Base-by-base conservation (phyloP, 2,797 vertebrate genomes). In the Malacoraja senta region DNA sequence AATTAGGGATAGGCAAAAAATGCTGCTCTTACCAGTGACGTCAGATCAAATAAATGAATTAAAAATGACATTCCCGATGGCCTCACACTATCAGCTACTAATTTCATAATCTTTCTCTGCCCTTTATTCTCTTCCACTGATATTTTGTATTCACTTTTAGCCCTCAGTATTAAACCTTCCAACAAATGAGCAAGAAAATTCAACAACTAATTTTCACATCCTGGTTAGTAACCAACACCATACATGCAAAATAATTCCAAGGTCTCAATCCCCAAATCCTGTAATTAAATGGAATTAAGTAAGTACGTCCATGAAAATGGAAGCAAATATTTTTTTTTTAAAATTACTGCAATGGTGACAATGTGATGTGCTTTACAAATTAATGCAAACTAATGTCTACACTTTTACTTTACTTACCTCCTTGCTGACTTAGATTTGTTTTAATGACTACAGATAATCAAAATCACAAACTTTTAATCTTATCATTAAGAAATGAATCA, bases 221-320 rank as follows among this genome's bases (percentile, higher is more conserved):
- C 17, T n/a, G 12, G 61, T 29, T 61, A 65, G 29, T 26, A 86
- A 8, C 15, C 58, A n/a, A 65, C 53, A 86, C 13, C 19, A 29
- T 8, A 86, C 26, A n/a, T 32, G 83, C 83, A 86, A 58, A 63
- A n/a, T 29, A 86, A 63, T 86, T 7, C 12, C 83, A 65, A 7
- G 65, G 83, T 15, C 29, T 13, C 83, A 86, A 63, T 63, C 63
- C 83, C 83, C 58, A 63, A 63, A 86, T 86, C 53, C 8, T 17
- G 83, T 86, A 86, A 86, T 86, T n/a, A 86, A 86, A 86, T 86
- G 58, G 88, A 91, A 91, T 91, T 65, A 72, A 91, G n/a, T n/a
- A n/a, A n/a, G n/a, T 91, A 38, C 19, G 9, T 38, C 12, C 12
- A 44, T 91, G 68, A 74, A 91, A 91, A 44, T 13, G 32, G 74